Percentiles rank a stretch among this genome's conserved stretches.
Conservation (phyloP, 2,113 vertebrate genomes). For the Cervus canadensis region DNA sequence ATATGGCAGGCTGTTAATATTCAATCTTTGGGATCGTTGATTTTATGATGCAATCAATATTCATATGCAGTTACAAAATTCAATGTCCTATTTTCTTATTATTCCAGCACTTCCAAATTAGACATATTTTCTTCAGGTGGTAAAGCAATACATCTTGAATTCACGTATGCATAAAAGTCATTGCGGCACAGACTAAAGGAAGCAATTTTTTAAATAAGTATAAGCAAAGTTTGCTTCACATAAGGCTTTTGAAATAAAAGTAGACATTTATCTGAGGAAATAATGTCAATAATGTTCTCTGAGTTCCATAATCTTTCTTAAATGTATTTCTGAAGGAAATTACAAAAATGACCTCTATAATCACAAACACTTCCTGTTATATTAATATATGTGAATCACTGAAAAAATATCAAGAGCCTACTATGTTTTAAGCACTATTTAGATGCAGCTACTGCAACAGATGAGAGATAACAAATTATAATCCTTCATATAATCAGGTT, state of each 20-base stretch:
- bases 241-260: slow-evolving; percentile 23
- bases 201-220: slow-evolving; percentile 7
- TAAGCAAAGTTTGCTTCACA: neutral
- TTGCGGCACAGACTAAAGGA: slow-evolving; percentile 4
- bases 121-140: slow-evolving; percentile 2
- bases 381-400: neutral
- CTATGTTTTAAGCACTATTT: neutral
- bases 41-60: slow-evolving; percentile 29
- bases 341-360: neutral
- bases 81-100: slow-evolving; percentile 6
- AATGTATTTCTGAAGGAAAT: neutral
- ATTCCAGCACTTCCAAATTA: slow-evolving; percentile 1
- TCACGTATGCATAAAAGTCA: neutral
- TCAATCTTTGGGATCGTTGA: neutral
- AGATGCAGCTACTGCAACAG: neutral
- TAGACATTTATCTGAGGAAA: neutral
- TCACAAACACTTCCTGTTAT: neutral
- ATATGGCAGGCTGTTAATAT: neutral
- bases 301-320: neutral
- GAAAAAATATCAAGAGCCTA: neutral
- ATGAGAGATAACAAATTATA: neutral
- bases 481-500: neutral
- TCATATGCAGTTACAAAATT: slow-evolving; percentile 26
- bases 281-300: neutral
- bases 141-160: neutral